phyloP scores from a whole-genome alignment of 2,888 invertebrate genomes.

The Andrena praecox region DNA sequence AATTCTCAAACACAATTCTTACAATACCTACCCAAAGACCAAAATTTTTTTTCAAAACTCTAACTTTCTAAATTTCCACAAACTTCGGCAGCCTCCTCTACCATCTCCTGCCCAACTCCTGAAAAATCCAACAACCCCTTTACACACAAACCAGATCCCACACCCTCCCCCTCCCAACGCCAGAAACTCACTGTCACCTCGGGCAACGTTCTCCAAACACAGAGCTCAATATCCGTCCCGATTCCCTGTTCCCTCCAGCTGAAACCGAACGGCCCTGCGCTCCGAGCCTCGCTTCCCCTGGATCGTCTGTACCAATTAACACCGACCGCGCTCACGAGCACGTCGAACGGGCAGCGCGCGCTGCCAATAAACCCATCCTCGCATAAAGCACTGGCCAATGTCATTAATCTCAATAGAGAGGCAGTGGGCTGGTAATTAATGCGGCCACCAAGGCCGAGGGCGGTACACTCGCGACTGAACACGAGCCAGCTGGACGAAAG shows the following conservation, averaged over 20 bases:
- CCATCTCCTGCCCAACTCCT: too few species aligned
- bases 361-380: slow-evolving; percentile 70
- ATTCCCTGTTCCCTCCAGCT: slow-evolving; percentile 28
- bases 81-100: too few species aligned
- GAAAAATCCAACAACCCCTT: too few species aligned
- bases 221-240: slow-evolving; percentile 37
- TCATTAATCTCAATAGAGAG: slow-evolving; percentile 74
- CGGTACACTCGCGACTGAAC: slow-evolving; percentile 56
- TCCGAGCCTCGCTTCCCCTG: slow-evolving; percentile 11
- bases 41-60: too few species aligned
- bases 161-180: too few species aligned
- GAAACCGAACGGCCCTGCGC: slow-evolving; percentile 27
- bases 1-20: too few species aligned
- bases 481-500: neutral
- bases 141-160: too few species aligned
- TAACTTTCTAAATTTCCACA: too few species aligned
- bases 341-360: slow-evolving; percentile 49
- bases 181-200: too few species aligned
- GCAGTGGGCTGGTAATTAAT: slow-evolving; percentile 68
- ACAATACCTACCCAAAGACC: too few species aligned
- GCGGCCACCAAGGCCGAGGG: slow-evolving; percentile 62
- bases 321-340: slow-evolving; percentile 57
- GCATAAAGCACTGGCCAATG: slow-evolving; percentile 69
- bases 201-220: neutral
- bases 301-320: slow-evolving; percentile 73